A percentile compares a stretch with the other conserved stretches of the same genome.
Conservation (phyloP, 2,113 vertebrate species). For the Mastomys coucha region DNA sequence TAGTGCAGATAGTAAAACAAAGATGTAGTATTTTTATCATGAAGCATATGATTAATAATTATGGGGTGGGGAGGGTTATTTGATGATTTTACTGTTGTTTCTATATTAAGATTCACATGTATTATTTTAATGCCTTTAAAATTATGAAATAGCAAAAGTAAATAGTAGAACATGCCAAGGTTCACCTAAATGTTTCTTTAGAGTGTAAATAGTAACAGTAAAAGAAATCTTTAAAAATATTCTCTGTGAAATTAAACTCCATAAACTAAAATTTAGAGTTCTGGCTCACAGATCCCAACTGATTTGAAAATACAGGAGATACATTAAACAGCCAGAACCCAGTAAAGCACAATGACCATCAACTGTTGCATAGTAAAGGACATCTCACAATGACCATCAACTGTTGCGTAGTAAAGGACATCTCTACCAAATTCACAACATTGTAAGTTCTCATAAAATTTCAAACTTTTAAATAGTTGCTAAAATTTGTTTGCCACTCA, state of each 20-base stretch:
- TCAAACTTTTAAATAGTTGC: conserved; percentile 34
- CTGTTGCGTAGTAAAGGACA: conserved; percentile 29
- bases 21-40: conserved; percentile 66
- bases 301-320: conserved; percentile 67
- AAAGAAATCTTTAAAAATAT: not conserved
- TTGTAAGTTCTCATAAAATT: conserved; percentile 42
- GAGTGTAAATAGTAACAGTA: conserved; percentile 35
- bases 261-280: conserved; percentile 61
- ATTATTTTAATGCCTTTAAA: conserved; percentile 57
- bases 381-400: conserved; percentile 30
- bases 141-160: conserved; percentile 53
- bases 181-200: conserved; percentile 37
- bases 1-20: conserved; percentile 44
- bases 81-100: conserved; percentile 61
- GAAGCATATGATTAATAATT: conserved; percentile 66
- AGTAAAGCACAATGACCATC: conserved; percentile 23
- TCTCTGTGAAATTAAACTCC: conserved; percentile 4
- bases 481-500: conserved; percentile 52
- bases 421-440: conserved; percentile 41
- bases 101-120: conserved; percentile 35
- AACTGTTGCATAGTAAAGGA: too few relatives aligned
- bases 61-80: not conserved
- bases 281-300: not conserved
- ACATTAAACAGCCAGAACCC: conserved; percentile 26
- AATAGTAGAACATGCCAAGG: conserved; percentile 41